Conservation (phyloP, 2,113 vertebrate species). For the Aix galericulata region DNA sequence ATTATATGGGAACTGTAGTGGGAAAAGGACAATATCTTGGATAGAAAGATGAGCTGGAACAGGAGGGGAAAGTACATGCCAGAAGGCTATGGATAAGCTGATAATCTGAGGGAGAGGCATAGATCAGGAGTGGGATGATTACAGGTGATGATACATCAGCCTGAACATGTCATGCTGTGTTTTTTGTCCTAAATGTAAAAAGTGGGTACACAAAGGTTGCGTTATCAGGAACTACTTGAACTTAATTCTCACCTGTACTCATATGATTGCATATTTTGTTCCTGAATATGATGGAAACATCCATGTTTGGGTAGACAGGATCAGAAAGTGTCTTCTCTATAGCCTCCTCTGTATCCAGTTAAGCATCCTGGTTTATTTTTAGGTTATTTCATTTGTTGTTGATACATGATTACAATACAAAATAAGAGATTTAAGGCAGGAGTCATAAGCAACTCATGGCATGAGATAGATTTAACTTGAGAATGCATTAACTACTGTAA, state of each 20-base stretch:
- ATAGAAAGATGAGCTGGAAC: not conserved
- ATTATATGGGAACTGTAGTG: not conserved
- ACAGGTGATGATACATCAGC: not conserved
- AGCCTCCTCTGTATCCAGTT: not conserved
- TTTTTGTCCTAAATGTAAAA: not conserved
- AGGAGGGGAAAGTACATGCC: not conserved
- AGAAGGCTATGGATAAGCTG: not conserved
- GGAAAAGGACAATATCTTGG: not conserved
- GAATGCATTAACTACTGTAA: not conserved
- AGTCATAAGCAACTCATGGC: not conserved
- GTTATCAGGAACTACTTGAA: not conserved
- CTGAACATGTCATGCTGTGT: rapidly evolving
- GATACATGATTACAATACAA: not conserved
- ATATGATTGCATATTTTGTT: not conserved
- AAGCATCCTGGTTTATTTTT: not conserved
- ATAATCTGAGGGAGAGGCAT: not conserved
- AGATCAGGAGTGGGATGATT: not conserved
- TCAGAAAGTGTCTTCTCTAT: not conserved
- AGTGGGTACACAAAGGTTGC: not conserved
- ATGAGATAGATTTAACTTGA: not conserved
- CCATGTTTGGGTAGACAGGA: not conserved
- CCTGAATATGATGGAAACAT: not conserved
- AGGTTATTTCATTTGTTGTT: not conserved
- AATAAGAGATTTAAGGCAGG: not conserved
- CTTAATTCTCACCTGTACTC: not conserved